Evolutionary conservation across 2,888 invertebrate genomes (phyloP), one percentile per base, ranked within the genome.

Genomic region (Pemphredon lugubris): DNA sequence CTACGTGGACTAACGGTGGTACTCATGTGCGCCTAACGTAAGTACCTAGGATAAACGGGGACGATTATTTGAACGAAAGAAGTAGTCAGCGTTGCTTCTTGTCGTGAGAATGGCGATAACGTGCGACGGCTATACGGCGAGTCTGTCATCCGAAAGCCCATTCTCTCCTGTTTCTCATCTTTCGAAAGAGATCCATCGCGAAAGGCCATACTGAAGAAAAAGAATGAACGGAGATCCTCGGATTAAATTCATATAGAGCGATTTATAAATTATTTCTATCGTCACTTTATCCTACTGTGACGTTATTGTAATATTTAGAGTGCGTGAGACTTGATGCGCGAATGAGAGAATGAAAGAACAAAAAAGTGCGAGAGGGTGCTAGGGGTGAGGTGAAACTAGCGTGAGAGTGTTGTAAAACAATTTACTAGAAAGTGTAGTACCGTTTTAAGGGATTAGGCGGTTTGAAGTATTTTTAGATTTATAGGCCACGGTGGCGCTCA

Each of bases 241-340:
- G 45, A 40, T 39, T 66, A 57, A 57, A 57, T 53, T 63, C 51
- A 34, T 48, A 51, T 45, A 67, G 64, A 66, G 5, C 18, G 72
- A 70, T 80, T 76, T 72, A 59, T 75, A 76, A 77, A 69, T 77
- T 59, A 75, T 77, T 79, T 77, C 50, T 77, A 76, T 81, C 45
- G 68, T 74, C 71, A 63, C 63, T 76, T 47, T 61, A 58, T 66
- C 59, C 63, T 66, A 61, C 45, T 18, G 26, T 67, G 58, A 53
- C 48, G 18, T 40, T 59, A 65, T 50, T 58, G 32, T 60, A 58
- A 55, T 42, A 21, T 60, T 71, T 58, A 45, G 50, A 21, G 50
- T 13, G 30, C 34, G 50, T 5, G 44, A 45, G 16, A n/a, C n/a
- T n/a, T n/a, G 11, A 40, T 20, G 51, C 1, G 13, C 7, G 40